Conservation (phyloP, 2,113 vertebrate species). For the Theristicus caerulescens region DNA sequence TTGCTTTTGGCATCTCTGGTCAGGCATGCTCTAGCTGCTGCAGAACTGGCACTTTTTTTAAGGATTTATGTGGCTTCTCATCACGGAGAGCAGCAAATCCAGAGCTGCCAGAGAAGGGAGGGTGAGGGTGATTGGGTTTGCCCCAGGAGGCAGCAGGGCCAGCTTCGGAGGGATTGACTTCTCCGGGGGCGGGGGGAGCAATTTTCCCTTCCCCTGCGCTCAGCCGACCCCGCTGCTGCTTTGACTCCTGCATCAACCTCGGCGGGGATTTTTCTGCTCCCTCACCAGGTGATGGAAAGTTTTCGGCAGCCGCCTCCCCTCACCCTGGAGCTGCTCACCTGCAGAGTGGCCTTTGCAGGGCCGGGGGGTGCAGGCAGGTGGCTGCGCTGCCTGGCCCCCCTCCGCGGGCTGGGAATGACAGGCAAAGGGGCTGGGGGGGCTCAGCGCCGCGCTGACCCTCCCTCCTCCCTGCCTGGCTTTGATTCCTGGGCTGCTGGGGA, state of each 20-base stretch:
- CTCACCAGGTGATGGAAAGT: not conserved
- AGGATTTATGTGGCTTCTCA: not conserved
- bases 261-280: conserved; percentile 2
- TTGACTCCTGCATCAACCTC: not conserved
- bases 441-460: not conserved
- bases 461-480: not conserved
- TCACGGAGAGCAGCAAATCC: not conserved
- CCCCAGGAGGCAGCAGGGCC: not conserved
- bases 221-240: accelerated
- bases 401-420: not conserved
- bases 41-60: not conserved
- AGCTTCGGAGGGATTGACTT: not conserved
- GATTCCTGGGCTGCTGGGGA: not conserved
- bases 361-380: not conserved
- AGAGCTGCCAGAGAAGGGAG: not conserved
- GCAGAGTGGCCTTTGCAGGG: not conserved
- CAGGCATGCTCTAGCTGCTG: not conserved
- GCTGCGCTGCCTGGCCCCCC: not conserved
- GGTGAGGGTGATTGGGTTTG: not conserved
- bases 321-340: conserved; percentile 26
- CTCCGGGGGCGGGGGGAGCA: not conserved
- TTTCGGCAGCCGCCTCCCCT: not conserved
- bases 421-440: not conserved
- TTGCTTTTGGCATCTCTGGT: not conserved
- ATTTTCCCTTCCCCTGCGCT: not conserved